Conservation (phyloP, 2,888 invertebrate species). For the Steromphala cineraria region DNA sequence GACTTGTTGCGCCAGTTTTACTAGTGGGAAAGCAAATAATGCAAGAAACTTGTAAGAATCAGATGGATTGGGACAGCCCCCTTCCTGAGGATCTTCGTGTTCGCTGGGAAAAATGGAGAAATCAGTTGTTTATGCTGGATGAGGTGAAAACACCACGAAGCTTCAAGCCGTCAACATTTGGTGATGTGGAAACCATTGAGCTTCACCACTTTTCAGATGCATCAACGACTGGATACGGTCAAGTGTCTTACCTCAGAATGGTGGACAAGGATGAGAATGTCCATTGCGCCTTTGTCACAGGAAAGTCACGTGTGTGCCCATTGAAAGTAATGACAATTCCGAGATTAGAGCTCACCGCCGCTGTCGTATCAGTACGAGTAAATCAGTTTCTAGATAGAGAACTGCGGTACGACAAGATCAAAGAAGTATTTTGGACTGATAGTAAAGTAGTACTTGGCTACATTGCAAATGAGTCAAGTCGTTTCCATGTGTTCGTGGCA, state of each 20-base stretch:
- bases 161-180: conserved; percentile 40
- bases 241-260: conserved; percentile 44
- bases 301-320: conserved; percentile 27
- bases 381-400: conserved; percentile 26
- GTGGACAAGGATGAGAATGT: conserved; percentile 18
- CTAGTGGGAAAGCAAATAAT: conserved; percentile 44
- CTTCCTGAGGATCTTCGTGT: conserved; percentile 32
- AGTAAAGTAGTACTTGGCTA: conserved; percentile 34
- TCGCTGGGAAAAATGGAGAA: conserved; percentile 41
- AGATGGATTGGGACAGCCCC: conserved; percentile 47
- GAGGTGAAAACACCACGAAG: conserved; percentile 29
- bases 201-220: conserved; percentile 52
- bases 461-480: conserved; percentile 27
- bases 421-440: conserved; percentile 36
- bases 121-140: conserved; percentile 22
- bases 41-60: conserved; percentile 40
- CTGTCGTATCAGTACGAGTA: conserved; percentile 27
- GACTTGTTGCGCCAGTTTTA: conserved; percentile 44
- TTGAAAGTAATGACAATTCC: conserved; percentile 23
- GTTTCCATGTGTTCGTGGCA: conserved; percentile 29
- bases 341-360: conserved; percentile 16
- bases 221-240: conserved; percentile 40
- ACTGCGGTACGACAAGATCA: conserved; percentile 17
- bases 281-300: conserved; percentile 30
- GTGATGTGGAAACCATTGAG: conserved; percentile 20